A percentile compares a stretch with the other conserved stretches of the same genome.
Evolutionary conservation across 2,888 invertebrate genomes (phyloP).

Genomic region (Agriotes lineatus): DNA sequence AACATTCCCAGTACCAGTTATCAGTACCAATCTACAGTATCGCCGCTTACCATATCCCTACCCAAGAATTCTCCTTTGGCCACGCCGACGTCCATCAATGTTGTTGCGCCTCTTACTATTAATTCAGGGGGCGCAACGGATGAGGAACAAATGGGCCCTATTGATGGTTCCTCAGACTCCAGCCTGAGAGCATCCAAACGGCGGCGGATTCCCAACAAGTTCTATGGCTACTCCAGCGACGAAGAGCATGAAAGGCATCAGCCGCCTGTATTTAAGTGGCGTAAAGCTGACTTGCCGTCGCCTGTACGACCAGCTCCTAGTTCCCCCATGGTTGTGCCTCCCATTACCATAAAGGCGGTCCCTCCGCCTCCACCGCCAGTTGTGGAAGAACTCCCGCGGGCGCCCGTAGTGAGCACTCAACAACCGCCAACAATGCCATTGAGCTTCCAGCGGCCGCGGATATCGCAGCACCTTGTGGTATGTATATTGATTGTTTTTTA

Average conservation of each 20-base stretch:
- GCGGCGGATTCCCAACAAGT: slow-evolving; percentile 84
- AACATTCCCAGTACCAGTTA: slow-evolving; percentile 44
- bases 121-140: slow-evolving; percentile 28
- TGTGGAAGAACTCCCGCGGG: slow-evolving; percentile 56
- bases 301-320: slow-evolving; percentile 52
- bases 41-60: slow-evolving; percentile 59
- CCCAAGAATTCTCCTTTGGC: slow-evolving; percentile 57
- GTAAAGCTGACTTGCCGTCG: slow-evolving; percentile 78
- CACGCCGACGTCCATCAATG: slow-evolving; percentile 44
- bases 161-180: slow-evolving; percentile 65
- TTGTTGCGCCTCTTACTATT: slow-evolving; percentile 15
- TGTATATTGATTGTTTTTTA: too few species aligned
- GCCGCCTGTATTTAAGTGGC: slow-evolving; percentile 79
- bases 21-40: slow-evolving; percentile 52
- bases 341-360: slow-evolving; percentile 60
- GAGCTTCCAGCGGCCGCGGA: slow-evolving; percentile 49
- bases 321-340: slow-evolving; percentile 61
- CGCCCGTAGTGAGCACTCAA: slow-evolving; percentile 61
- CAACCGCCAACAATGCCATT: slow-evolving; percentile 48
- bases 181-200: slow-evolving; percentile 82
- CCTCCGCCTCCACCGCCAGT: slow-evolving; percentile 50
- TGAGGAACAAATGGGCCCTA: slow-evolving; percentile 28
- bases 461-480: too few species aligned
- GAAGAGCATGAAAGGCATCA: slow-evolving; percentile 77
- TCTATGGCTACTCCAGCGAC: slow-evolving; percentile 90